phyloP scores from a whole-genome alignment of 2,113 vertebrate species.

The Corythornis vintsioides region DNA sequence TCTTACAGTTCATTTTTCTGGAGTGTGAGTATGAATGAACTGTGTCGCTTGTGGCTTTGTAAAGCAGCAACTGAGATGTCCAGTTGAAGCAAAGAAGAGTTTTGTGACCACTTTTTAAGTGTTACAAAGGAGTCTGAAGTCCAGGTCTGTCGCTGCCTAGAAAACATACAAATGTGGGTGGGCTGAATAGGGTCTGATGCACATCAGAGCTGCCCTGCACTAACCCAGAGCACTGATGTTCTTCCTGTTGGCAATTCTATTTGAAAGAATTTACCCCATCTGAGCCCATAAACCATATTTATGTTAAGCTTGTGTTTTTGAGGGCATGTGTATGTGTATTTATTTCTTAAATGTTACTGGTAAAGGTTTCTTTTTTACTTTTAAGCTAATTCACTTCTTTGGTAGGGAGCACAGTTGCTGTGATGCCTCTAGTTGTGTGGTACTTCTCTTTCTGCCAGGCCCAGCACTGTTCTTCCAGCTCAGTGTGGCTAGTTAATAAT shows the following conservation, averaged over 20 bases:
- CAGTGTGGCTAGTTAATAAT: slow-evolving; percentile 59
- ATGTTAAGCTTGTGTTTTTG: background rate
- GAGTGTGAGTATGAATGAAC: background rate
- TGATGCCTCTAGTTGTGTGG: slow-evolving; percentile 45
- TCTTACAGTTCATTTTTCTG: background rate
- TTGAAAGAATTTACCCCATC: slow-evolving; percentile 10
- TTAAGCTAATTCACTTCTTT: slow-evolving; percentile 40
- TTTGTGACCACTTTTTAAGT: background rate
- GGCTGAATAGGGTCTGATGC: background rate
- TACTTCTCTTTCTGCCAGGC: slow-evolving; percentile 14
- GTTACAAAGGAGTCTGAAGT: background rate
- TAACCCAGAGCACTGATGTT: background rate
- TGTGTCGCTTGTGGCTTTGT: background rate
- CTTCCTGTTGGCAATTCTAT: background rate
- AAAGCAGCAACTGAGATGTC: background rate
- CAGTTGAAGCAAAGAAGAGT: background rate
- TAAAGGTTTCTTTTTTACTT: slow-evolving; percentile 6
- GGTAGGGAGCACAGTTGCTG: slow-evolving; percentile 24
- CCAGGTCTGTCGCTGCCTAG: background rate
- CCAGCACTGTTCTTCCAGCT: slow-evolving; percentile 28
- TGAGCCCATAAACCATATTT: slow-evolving; percentile 3
- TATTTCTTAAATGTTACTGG: background rate
- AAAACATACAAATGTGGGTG: slow-evolving; percentile 24
- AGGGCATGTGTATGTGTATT: background rate
- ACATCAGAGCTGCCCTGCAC: background rate